Percentiles rank a stretch among this genome's conserved stretches.
Conservation (phyloP, 1,140 invertebrate genomes). For the Drosophila gunungcola region DNA sequence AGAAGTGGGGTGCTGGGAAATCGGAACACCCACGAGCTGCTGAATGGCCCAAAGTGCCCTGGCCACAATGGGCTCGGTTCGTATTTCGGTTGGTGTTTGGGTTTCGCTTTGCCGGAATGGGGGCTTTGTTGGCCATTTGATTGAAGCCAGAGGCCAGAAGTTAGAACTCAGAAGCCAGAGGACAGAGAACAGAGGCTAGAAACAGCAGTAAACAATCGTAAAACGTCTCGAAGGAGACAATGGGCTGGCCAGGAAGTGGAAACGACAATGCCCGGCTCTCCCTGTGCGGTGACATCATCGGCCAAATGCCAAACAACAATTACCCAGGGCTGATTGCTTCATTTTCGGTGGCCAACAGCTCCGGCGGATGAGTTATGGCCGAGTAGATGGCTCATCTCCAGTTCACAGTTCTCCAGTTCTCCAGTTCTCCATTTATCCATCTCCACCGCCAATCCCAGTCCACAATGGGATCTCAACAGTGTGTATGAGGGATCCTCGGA, state of each 20-base stretch:
- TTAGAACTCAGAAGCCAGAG: slow-evolving; percentile 1
- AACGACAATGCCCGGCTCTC: slow-evolving; percentile 65
- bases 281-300: slow-evolving; percentile 77
- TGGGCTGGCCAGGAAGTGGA: slow-evolving; percentile 70
- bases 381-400: neutral
- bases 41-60: slow-evolving; percentile 71
- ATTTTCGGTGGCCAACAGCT: slow-evolving; percentile 56
- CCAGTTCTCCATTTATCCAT: neutral
- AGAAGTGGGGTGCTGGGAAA: slow-evolving; percentile 7
- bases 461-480: slow-evolving; percentile 55
- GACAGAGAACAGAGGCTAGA: neutral
- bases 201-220: slow-evolving; percentile 65
- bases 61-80: slow-evolving; percentile 67
- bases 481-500: slow-evolving; percentile 32
- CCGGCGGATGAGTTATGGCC: slow-evolving; percentile 55
- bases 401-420: neutral
- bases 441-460: neutral
- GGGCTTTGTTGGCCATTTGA: slow-evolving; percentile 13
- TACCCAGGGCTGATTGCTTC: slow-evolving; percentile 70
- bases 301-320: slow-evolving; percentile 62
- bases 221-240: slow-evolving; percentile 64
- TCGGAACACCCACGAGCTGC: slow-evolving; percentile 59
- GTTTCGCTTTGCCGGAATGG: slow-evolving; percentile 11
- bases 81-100: slow-evolving; percentile 7
- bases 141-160: slow-evolving; percentile 1